These are phyloP conservation scores for Phoenicopterus ruber DNA, from an alignment of 2,113 vertebrate genomes.

Conservation along the genomic window DNA sequence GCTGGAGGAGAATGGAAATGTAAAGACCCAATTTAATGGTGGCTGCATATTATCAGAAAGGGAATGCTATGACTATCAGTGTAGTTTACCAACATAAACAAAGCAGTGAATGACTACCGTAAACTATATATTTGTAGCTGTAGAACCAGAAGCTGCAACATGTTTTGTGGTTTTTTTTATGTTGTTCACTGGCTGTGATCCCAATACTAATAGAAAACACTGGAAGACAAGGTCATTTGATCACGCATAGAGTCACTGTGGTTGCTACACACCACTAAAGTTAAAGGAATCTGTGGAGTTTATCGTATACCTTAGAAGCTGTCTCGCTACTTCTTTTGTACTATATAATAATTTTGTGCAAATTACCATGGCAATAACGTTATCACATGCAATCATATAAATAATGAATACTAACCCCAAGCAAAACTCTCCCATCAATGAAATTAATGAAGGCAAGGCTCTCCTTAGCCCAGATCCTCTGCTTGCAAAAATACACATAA, in stretches of 20 bases:
- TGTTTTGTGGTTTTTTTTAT: not conserved
- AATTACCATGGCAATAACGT: not conserved
- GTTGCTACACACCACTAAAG: not conserved
- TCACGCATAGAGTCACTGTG: not conserved
- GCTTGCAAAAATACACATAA: not conserved
- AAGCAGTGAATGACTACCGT: not conserved
- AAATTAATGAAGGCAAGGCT: not conserved
- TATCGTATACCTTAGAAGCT: not conserved
- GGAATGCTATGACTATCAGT: not conserved
- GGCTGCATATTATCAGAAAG: not conserved
- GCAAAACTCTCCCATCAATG: not conserved
- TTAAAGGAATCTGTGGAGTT: not conserved
- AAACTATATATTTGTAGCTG: not conserved
- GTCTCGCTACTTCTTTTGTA: not conserved
- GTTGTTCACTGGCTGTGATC: not conserved
- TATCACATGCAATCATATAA: not conserved
- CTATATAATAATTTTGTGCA: not conserved
- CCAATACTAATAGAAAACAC: not conserved
- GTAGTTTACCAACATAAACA: not conserved
- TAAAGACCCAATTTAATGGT: not conserved
- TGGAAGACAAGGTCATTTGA: not conserved
- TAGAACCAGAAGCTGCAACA: too few relatives aligned
- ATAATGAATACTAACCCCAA: not conserved
- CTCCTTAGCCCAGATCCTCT: not conserved
- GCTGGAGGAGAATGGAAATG: not conserved